Percentiles rank a stretch among this genome's conserved stretches.
Conservation (phyloP, 2,888 invertebrate species). For the Quadroppia sp. region DNA sequence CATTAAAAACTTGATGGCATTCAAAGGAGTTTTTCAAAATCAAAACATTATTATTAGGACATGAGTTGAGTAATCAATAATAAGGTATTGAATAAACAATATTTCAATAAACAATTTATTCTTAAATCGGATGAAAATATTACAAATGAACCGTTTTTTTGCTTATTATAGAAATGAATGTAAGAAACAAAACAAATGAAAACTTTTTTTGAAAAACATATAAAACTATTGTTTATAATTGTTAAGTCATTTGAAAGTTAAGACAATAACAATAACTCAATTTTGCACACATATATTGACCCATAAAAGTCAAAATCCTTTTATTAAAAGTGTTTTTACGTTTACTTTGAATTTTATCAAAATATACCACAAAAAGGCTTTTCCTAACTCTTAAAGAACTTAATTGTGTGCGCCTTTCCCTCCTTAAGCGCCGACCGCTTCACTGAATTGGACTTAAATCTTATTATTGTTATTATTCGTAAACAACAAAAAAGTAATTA, state of each 20-base stretch:
- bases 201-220: neutral
- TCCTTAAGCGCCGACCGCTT: neutral
- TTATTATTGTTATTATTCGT: neutral
- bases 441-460: neutral
- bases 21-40: too few relatives aligned
- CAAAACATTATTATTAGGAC: slow-evolving; percentile 6
- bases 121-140: too few relatives aligned
- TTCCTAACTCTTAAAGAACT: neutral
- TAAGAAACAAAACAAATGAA: neutral
- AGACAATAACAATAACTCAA: neutral
- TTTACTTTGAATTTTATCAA: neutral
- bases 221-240: neutral
- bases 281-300: neutral
- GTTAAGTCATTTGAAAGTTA: slow-evolving; percentile 2
- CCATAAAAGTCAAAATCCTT: slow-evolving; percentile 27
- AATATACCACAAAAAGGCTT: neutral
- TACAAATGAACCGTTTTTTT: neutral
- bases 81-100: neutral
- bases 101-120: neutral
- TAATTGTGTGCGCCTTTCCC: neutral
- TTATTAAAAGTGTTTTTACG: slow-evolving; percentile 3
- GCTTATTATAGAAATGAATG: neutral
- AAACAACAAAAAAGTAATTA: slow-evolving; percentile 1
- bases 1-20: too few relatives aligned
- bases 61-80: neutral